phyloP scores from a whole-genome alignment of 1,140 invertebrate genomes.

The Apis dorsata region DNA sequence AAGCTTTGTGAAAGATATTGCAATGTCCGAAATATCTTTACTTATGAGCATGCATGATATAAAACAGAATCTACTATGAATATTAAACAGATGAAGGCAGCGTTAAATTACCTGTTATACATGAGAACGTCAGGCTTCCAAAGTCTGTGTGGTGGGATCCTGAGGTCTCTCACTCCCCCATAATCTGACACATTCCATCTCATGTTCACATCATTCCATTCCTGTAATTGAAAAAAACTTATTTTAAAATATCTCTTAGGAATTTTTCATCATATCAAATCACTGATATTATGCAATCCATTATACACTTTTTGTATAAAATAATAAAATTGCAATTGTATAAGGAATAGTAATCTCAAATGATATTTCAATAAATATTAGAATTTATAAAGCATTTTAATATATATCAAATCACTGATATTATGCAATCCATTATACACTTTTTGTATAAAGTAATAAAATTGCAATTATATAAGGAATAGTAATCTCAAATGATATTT shows the following conservation, averaged over 20 bases:
- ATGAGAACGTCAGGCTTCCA: conserved; percentile 99
- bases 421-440: not conserved
- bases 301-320: too few relatives aligned
- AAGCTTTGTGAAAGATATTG: not conserved
- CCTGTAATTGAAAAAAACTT: conserved; percentile 82
- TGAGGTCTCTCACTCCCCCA: conserved; percentile 96
- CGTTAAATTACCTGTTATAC: conserved; percentile 94
- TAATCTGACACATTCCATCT: conserved; percentile 98
- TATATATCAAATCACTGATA: too few relatives aligned
- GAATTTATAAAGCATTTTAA: too few relatives aligned
- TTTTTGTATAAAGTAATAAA: too few relatives aligned
- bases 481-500: too few relatives aligned
- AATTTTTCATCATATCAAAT: not conserved
- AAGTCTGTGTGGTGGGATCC: conserved; percentile 96
- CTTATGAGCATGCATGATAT: not conserved
- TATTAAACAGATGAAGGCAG: conserved; percentile 17
- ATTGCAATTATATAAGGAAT: not conserved
- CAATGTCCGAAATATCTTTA: not conserved
- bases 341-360: not conserved
- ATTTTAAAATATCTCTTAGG: not conserved
- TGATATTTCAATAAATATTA: too few relatives aligned
- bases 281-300: not conserved
- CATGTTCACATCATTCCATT: conserved; percentile 99
- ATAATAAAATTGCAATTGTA: not conserved
- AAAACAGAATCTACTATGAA: conserved; percentile 30